Conservation (phyloP, 2,888 invertebrate species). For the Steinernema scapterisci region DNA sequence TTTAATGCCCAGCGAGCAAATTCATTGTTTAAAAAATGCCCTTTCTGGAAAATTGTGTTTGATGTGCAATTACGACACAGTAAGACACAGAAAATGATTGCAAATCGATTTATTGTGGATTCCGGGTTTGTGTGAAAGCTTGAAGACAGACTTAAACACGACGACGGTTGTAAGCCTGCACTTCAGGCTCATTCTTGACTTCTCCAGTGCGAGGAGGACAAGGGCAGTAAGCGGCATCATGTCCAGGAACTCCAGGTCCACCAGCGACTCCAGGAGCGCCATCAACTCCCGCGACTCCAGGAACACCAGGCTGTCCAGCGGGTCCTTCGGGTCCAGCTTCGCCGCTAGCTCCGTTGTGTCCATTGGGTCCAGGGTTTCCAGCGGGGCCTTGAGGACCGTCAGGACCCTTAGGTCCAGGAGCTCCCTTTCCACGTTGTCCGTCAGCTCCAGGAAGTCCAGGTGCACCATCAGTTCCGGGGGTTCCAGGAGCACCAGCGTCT, state of each 20-base stretch:
- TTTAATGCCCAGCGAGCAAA: too few relatives aligned
- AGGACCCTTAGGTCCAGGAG: slow-evolving; percentile 22
- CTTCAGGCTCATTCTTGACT: slow-evolving; percentile 31
- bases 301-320: slow-evolving; percentile 40
- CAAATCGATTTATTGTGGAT: too few relatives aligned
- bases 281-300: slow-evolving; percentile 39
- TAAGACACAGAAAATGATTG: too few relatives aligned
- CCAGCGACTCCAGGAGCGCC: slow-evolving; percentile 37
- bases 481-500: slow-evolving; percentile 51
- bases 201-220: slow-evolving; percentile 38
- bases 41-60: too few relatives aligned
- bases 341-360: slow-evolving; percentile 39
- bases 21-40: too few relatives aligned
- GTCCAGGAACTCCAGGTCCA: slow-evolving; percentile 31
- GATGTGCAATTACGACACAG: too few relatives aligned
- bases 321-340: slow-evolving; percentile 39
- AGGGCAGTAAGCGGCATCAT: slow-evolving; percentile 38
- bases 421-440: slow-evolving; percentile 35
- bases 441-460: slow-evolving; percentile 39
- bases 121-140: too few relatives aligned
- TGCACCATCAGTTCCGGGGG: slow-evolving; percentile 40
- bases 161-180: slow-evolving; percentile 32
- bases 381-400: slow-evolving; percentile 24
- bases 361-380: slow-evolving; percentile 45
- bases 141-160: slow-evolving; percentile 27